phyloP scores from a whole-genome alignment of 2,888 invertebrate genomes.

The Leptopterna dolabrata region DNA sequence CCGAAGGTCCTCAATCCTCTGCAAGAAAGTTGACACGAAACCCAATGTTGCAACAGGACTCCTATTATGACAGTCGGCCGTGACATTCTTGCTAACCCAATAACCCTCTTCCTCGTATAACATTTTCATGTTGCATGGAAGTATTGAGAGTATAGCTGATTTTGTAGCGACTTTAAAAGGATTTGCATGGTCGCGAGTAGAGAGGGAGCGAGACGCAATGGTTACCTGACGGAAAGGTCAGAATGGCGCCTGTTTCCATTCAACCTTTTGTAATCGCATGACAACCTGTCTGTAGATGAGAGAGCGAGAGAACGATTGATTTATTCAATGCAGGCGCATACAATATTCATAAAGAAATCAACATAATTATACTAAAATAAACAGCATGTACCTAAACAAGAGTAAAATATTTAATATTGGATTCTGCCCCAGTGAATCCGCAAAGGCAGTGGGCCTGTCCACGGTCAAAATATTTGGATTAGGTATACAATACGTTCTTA shows the following conservation, averaged over 20 bases:
- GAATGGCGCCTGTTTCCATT: conserved; percentile 24
- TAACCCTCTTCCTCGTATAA: neutral
- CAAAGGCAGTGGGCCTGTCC: too few species aligned
- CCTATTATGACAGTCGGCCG: conserved; percentile 5
- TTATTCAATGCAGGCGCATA: too few species aligned
- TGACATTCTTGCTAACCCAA: neutral
- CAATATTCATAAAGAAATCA: too few species aligned
- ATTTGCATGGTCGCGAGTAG: neutral
- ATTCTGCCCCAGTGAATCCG: too few species aligned
- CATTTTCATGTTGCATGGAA: neutral
- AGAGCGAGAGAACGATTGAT: too few species aligned
- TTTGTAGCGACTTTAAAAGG: neutral
- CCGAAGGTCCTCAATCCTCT: conserved; percentile 15
- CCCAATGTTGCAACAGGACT: conserved; percentile 15
- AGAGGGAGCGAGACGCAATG: neutral
- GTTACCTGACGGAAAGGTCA: conserved; percentile 31
- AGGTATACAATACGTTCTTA: too few species aligned
- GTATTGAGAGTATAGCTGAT: neutral
- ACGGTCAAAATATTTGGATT: too few species aligned
- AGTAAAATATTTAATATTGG: neutral
- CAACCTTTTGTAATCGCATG: neutral
- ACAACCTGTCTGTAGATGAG: neutral
- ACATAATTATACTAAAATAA: too few species aligned
- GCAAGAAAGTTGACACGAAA: conserved; percentile 42
- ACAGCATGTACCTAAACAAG: neutral